phyloP scores from a whole-genome alignment of 2,113 vertebrate genomes.

The Erinaceus europaeus region DNA sequence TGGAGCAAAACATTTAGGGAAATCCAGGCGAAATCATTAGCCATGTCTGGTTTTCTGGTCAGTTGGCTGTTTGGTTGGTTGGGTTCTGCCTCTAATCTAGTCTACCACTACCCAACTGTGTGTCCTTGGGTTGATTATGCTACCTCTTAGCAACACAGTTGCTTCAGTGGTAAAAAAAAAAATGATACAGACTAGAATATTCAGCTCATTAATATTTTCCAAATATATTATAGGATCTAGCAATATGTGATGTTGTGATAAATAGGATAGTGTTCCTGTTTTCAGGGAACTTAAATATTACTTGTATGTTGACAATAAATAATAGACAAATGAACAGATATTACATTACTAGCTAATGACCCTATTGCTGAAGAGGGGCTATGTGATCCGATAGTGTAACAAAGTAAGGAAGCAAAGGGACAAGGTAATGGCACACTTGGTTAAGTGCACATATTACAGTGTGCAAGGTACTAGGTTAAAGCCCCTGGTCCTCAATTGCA shows the following conservation, averaged over 20 bases:
- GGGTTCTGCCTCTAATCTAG: neutral
- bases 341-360: too few relatives aligned
- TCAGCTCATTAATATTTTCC: neutral
- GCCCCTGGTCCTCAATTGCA: too few relatives aligned
- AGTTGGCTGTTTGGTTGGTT: neutral
- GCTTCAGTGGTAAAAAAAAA: neutral
- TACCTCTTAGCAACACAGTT: neutral
- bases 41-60: neutral
- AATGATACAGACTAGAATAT: neutral
- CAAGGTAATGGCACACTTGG: too few relatives aligned
- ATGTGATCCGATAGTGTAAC: neutral
- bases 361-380: neutral
- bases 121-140: neutral
- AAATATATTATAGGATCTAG: too few relatives aligned
- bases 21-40: neutral
- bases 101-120: neutral
- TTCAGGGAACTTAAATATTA: neutral
- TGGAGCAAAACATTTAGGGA: neutral
- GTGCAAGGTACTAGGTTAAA: too few relatives aligned
- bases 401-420: neutral
- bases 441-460: too few relatives aligned
- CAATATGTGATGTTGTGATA: neutral
- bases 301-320: neutral
- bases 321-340: neutral
- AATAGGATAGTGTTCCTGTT: neutral